Evolutionary conservation across 2,888 invertebrate genomes (phyloP).

Genomic region (Apodemia zela): DNA sequence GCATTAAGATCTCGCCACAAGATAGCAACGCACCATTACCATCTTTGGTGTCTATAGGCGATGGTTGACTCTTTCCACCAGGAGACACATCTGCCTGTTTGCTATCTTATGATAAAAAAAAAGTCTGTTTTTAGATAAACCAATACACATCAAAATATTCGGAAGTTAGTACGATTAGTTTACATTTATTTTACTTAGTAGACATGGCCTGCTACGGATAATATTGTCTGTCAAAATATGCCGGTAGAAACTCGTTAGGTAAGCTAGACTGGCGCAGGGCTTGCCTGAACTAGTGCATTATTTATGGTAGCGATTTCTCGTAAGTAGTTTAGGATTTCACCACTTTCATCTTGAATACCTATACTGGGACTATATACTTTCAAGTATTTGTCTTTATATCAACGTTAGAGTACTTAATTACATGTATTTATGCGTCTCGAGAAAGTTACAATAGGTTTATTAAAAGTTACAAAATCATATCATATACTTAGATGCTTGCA

Average conservation of each 20-base stretch:
- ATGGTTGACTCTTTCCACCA: too few relatives aligned
- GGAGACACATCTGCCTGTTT: too few relatives aligned
- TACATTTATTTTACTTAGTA: not conserved
- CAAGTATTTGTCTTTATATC: constrained; percentile 8
- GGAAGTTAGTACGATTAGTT: not conserved
- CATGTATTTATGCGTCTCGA: not conserved
- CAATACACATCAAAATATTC: too few relatives aligned
- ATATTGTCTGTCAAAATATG: constrained; percentile 39
- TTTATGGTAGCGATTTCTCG: constrained; percentile 73
- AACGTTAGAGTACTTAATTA: not conserved
- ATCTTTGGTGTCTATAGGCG: too few relatives aligned
- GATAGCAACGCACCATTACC: too few relatives aligned
- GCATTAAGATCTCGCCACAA: too few relatives aligned
- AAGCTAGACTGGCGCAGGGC: constrained; percentile 54
- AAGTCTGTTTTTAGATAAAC: too few relatives aligned
- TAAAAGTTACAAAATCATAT: not conserved
- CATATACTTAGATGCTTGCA: too few relatives aligned
- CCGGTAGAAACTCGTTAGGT: constrained; percentile 51
- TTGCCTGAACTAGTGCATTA: constrained; percentile 70
- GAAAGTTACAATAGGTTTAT: not conserved
- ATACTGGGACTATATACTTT: constrained; percentile 8
- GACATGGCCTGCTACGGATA: not conserved
- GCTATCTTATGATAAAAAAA: too few relatives aligned
- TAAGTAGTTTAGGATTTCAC: constrained; percentile 67
- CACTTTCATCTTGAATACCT: constrained; percentile 67